Evolutionary conservation across 2,113 vertebrate genomes (phyloP).

Genomic region (Equus przewalskii): DNA sequence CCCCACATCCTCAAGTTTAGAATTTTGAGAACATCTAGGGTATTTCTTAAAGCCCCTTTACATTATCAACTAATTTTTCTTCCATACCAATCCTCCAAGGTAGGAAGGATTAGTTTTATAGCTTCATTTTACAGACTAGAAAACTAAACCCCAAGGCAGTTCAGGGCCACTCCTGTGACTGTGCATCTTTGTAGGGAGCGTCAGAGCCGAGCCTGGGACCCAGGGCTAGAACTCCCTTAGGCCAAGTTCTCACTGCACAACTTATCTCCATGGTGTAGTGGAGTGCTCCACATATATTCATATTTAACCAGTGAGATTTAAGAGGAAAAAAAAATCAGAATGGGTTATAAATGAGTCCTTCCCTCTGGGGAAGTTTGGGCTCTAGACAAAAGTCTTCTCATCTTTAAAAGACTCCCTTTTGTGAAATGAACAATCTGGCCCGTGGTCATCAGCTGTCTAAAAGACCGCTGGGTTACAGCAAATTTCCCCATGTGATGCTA

Average conservation of each 20-base stretch:
- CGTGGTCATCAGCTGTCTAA: constrained; percentile 76
- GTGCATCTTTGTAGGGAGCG: neutral
- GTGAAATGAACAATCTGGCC: constrained; percentile 78
- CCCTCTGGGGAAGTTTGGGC: constrained; percentile 70
- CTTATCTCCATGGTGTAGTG: neutral
- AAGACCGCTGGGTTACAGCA: constrained; percentile 60
- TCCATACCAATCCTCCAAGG: neutral
- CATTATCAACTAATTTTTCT: neutral
- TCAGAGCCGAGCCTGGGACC: neutral
- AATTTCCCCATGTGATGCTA: constrained; percentile 74
- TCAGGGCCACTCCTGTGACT: fast-evolving
- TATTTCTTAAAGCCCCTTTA: constrained; percentile 14
- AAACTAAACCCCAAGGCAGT: fast-evolving
- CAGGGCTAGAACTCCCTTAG: fast-evolving
- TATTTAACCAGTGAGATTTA: constrained; percentile 29
- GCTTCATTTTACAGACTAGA: neutral
- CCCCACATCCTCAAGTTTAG: neutral
- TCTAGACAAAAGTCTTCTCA: constrained; percentile 82
- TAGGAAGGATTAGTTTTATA: fast-evolving
- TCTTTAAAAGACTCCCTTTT: constrained; percentile 80
- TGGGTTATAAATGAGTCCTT: constrained; percentile 73
- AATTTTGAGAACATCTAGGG: neutral
- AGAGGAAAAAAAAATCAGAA: constrained; percentile 51
- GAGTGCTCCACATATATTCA: neutral
- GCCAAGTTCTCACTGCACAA: neutral